Evolutionary conservation across 2,888 invertebrate species (phyloP).

Genomic region (Eupsilia transversa): DNA sequence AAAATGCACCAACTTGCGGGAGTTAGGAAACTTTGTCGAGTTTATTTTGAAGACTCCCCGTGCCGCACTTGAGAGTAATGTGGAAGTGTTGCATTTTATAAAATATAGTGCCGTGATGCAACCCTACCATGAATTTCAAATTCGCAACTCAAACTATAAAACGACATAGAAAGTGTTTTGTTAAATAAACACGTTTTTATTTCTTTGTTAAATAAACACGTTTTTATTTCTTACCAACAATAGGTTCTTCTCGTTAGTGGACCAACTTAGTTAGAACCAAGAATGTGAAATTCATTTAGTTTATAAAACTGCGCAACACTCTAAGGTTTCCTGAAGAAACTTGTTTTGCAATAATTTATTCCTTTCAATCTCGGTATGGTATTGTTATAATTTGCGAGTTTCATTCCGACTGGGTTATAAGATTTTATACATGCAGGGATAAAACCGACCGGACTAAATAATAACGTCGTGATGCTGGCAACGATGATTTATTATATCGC

Average conservation of each 20-base stretch:
- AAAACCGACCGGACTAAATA: constrained; percentile 88
- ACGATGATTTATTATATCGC: constrained; percentile 90
- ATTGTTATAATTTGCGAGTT: constrained; percentile 52
- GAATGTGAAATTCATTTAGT: constrained; percentile 30
- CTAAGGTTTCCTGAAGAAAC: constrained; percentile 49
- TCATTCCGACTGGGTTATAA: constrained; percentile 66
- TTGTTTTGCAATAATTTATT: constrained; percentile 51
- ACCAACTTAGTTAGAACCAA: constrained; percentile 22
- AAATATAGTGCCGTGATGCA: constrained; percentile 42
- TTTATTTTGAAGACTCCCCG: constrained; percentile 65
- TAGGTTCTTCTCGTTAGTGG: constrained; percentile 1
- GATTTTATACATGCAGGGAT: constrained; percentile 84
- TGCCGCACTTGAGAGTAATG: constrained; percentile 57
- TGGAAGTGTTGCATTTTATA: constrained; percentile 59
- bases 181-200: not conserved
- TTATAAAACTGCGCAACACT: constrained; percentile 39
- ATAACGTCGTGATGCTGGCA: constrained; percentile 88
- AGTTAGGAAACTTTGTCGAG: constrained; percentile 61
- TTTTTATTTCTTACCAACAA: constrained; percentile 10
- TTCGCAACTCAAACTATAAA: constrained; percentile 23
- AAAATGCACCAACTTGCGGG: constrained; percentile 65
- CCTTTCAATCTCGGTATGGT: constrained; percentile 52
- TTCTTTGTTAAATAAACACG: constrained; percentile 5
- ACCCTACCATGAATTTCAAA: constrained; percentile 27
- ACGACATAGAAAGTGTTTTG: constrained; percentile 25